Percentiles rank a stretch among this genome's conserved stretches.
Conservation (phyloP, 2,888 invertebrate genomes). For the Masnerella sp. region DNA sequence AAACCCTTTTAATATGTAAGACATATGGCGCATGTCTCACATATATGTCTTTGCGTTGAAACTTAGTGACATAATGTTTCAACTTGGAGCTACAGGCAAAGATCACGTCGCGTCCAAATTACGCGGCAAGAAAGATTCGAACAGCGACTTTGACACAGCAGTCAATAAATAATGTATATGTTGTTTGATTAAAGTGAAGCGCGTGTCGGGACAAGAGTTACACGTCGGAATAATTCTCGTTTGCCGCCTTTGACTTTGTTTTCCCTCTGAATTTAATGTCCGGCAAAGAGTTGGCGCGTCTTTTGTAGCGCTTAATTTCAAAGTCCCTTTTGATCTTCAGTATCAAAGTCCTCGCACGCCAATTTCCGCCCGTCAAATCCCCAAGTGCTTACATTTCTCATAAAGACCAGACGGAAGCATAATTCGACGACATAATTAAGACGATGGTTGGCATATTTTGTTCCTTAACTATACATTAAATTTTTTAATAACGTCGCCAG, state of each 20-base stretch:
- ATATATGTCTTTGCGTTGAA: no score
- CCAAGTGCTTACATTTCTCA: slow-evolving; percentile 29
- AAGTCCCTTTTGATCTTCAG: slow-evolving; percentile 40
- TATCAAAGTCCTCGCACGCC: slow-evolving; percentile 27
- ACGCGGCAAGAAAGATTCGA: no score
- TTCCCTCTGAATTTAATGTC: slow-evolving; percentile 34
- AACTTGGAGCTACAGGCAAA: no score
- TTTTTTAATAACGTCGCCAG: slow-evolving; percentile 24
- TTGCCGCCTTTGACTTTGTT: slow-evolving; percentile 33
- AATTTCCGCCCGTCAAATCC: slow-evolving; percentile 44
- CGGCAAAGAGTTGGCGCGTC: slow-evolving; percentile 30
- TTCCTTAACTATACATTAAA: slow-evolving; percentile 18
- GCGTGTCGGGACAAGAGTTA: slow-evolving; percentile 17
- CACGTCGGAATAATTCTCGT: slow-evolving; percentile 36
- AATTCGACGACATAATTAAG: slow-evolving; percentile 40
- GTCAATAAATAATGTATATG: slow-evolving; percentile 36
- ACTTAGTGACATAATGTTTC: no score
- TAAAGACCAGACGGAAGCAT: slow-evolving; percentile 31
- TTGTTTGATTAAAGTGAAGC: slow-evolving; percentile 36
- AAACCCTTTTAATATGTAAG: no score
- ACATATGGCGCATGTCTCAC: no score
- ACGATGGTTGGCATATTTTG: slow-evolving; percentile 29
- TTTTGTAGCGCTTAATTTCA: slow-evolving; percentile 40
- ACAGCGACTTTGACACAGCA: slow-evolving; percentile 16
- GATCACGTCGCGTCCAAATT: no score